Conservation (phyloP, 2,888 invertebrate genomes). For the Rhagonycha fulva region DNA sequence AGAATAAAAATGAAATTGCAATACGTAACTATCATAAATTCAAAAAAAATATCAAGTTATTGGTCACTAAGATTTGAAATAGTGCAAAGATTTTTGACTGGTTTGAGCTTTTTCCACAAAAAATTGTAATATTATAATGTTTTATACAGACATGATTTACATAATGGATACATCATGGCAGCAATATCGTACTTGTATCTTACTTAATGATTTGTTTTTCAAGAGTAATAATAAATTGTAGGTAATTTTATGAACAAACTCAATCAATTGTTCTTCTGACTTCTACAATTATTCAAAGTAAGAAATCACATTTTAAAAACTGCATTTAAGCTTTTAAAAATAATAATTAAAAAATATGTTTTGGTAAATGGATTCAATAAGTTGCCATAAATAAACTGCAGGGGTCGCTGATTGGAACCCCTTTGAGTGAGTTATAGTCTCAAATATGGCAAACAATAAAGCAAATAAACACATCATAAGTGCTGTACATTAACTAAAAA, state of each 20-base stretch:
- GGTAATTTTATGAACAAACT: not conserved
- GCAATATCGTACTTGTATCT: not conserved
- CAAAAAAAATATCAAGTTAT: not conserved
- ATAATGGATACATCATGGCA: not conserved
- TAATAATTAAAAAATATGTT: not conserved
- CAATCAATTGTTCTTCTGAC: not conserved
- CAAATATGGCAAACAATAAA: conserved; percentile 8
- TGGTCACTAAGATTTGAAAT: not conserved
- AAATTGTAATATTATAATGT: not conserved
- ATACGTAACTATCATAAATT: not conserved
- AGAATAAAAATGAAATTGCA: not conserved
- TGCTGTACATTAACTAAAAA: not conserved
- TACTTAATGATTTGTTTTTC: not conserved
- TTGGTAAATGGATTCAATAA: not conserved
- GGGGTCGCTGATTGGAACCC: conserved; percentile 26
- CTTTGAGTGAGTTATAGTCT: conserved; percentile 24
- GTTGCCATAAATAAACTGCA: conserved; percentile 11
- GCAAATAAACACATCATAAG: conserved; percentile 7
- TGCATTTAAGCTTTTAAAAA: not conserved
- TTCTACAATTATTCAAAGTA: not conserved
- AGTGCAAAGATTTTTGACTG: not conserved
- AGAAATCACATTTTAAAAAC: not conserved
- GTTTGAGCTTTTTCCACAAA: too few relatives aligned
- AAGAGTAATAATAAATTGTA: not conserved
- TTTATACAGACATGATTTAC: not conserved